Percentiles rank a stretch among this genome's conserved stretches.
These are phyloP conservation scores for Hippocampus guttulatus DNA, from an alignment of 2,113 vertebrate species.

Conservation along the genomic window DNA sequence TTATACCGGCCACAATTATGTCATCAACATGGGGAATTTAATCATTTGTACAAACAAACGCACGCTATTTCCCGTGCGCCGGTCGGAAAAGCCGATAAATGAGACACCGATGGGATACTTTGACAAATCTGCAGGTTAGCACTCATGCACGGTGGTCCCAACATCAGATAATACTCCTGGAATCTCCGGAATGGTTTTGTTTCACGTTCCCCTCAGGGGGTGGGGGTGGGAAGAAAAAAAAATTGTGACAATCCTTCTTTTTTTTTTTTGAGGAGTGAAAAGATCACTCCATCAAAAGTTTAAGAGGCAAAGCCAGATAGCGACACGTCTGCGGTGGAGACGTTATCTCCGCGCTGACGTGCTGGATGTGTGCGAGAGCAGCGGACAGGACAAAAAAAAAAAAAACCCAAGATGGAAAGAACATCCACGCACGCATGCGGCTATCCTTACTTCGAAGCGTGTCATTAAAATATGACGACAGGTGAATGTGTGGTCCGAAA, in stretches of 20 bases:
- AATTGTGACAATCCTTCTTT: slow-evolving; percentile 60
- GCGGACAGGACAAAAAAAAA: neutral
- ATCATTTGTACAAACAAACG: slow-evolving; percentile 40
- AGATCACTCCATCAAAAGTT: slow-evolving; percentile 54
- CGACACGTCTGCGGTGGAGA: slow-evolving; percentile 28
- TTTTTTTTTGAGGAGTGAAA: slow-evolving; percentile 62
- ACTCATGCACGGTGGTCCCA: slow-evolving; percentile 59
- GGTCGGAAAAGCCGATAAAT: slow-evolving; percentile 45
- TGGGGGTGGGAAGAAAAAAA: slow-evolving; percentile 54
- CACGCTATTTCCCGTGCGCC: slow-evolving; percentile 14
- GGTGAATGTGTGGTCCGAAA: neutral
- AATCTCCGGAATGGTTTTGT: slow-evolving; percentile 73
- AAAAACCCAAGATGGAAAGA: slow-evolving; percentile 10
- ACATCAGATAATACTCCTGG: slow-evolving; percentile 65
- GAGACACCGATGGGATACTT: slow-evolving; percentile 33
- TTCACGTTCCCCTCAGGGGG: slow-evolving; percentile 54
- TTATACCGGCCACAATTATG: slow-evolving; percentile 38
- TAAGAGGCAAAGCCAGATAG: slow-evolving; percentile 62
- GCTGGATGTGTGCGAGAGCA: slow-evolving; percentile 41
- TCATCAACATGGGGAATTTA: slow-evolving; percentile 38
- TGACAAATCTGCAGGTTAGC: slow-evolving; percentile 12
- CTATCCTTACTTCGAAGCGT: neutral
- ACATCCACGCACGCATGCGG: neutral
- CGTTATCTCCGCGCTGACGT: slow-evolving; percentile 53
- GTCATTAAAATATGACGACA: neutral